A percentile compares a stretch with the other conserved stretches of the same genome.
Evolutionary conservation across 2,888 invertebrate genomes (phyloP).

Genomic region (Eupithecia exiguata): DNA sequence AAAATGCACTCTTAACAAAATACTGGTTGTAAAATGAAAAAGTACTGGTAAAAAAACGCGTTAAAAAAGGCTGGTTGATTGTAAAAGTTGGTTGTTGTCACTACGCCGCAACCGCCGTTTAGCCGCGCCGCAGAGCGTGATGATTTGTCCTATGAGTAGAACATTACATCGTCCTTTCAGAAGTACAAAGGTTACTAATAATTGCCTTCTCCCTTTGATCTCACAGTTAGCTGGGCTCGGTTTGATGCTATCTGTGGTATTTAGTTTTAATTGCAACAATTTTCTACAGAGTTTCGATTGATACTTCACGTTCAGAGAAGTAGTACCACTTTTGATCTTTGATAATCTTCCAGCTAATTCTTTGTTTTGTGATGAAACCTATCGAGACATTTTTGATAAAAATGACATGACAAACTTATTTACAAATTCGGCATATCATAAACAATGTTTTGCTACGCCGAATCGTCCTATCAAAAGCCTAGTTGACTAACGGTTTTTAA

Average conservation of each 20-base stretch:
- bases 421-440: too few species aligned
- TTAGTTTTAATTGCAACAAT: conserved; percentile 35
- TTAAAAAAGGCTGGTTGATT: background rate
- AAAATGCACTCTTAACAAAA: too few species aligned
- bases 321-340: background rate
- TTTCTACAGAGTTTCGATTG: conserved; percentile 12
- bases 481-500: too few species aligned
- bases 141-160: conserved; percentile 32
- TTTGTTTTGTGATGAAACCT: background rate
- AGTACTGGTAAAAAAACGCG: too few species aligned
- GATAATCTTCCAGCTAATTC: background rate
- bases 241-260: conserved; percentile 33
- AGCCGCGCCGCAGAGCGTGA: conserved; percentile 36
- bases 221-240: conserved; percentile 30
- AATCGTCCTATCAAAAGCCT: too few species aligned
- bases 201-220: conserved; percentile 41
- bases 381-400: too few species aligned
- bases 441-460: too few species aligned
- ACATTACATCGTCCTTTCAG: conserved; percentile 26
- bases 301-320: background rate
- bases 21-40: too few species aligned
- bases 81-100: background rate
- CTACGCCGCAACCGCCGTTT: background rate
- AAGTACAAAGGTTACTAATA: conserved; percentile 40
- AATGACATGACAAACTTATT: too few species aligned